A percentile compares a stretch with the other conserved stretches of the same genome.
These are phyloP conservation scores for Amphiprion percula DNA, from an alignment of 2,113 vertebrate genomes.

Conservation along the genomic window DNA sequence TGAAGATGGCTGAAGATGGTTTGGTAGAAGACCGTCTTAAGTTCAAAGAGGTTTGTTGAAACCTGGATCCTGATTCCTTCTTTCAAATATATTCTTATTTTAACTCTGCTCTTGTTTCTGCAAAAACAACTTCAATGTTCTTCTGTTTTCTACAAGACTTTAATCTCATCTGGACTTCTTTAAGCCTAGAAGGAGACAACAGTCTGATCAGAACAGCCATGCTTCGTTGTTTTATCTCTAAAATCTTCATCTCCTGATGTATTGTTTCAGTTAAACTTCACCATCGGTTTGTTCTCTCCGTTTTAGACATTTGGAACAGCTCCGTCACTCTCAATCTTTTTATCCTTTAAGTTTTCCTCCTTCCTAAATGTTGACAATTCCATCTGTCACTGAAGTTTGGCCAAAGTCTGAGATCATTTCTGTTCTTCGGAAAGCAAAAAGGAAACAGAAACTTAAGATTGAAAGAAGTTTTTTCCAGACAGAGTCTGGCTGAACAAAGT, in stretches of 20 bases:
- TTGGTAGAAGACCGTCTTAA: no score
- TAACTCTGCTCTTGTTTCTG: no score
- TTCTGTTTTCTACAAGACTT: no score
- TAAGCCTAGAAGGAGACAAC: background rate
- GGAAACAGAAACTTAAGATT: background rate
- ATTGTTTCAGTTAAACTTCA: slow-evolving; percentile 30
- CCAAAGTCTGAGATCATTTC: slow-evolving; percentile 16
- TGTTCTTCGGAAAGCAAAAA: background rate
- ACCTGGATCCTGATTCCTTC: no score
- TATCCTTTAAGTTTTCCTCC: slow-evolving; percentile 34
- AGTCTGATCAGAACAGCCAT: background rate
- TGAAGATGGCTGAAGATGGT: no score
- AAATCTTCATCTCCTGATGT: background rate
- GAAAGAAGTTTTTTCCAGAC: background rate
- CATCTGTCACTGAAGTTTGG: slow-evolving; percentile 41
- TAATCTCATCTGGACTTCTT: background rate
- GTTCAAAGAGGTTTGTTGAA: no score
- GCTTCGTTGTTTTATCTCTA: background rate
- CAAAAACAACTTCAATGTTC: no score
- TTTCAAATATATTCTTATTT: no score
- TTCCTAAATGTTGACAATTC: slow-evolving; percentile 28
- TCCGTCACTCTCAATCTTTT: slow-evolving; percentile 32
- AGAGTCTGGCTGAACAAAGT: background rate
- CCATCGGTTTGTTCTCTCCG: background rate
- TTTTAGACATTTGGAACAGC: slow-evolving; percentile 17